phyloP scores from a whole-genome alignment of 2,113 vertebrate species.

The Strigops habroptila region DNA sequence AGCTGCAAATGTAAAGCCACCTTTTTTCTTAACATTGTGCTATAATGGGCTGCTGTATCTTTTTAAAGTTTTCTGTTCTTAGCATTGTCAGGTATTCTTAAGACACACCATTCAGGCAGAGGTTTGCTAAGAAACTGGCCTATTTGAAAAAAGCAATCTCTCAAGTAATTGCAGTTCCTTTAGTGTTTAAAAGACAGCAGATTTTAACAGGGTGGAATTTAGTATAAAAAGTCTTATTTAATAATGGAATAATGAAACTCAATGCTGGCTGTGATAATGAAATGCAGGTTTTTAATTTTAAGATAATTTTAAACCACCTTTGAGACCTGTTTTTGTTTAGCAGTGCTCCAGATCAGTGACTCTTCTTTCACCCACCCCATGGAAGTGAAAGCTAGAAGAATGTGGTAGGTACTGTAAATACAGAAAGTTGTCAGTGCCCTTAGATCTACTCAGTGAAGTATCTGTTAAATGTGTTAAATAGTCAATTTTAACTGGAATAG shows the following conservation, averaged over 20 bases:
- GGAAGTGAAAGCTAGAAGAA: neutral
- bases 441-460: neutral
- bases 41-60: neutral
- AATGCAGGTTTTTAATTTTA: neutral
- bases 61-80: neutral
- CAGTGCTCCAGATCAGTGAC: neutral
- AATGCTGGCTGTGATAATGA: neutral
- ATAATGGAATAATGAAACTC: neutral
- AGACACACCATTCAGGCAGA: neutral
- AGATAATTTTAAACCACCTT: neutral
- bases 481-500: neutral
- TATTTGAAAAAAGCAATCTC: neutral
- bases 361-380: neutral
- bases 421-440: neutral
- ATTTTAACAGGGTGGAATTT: neutral
- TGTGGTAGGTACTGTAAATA: fast-evolving
- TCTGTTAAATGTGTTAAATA: neutral
- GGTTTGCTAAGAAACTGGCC: neutral
- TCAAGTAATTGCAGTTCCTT: neutral
- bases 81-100: neutral
- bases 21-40: neutral
- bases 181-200: neutral
- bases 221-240: neutral
- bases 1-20: neutral
- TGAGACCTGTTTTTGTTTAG: neutral